phyloP scores from a whole-genome alignment of 2,797 vertebrate genomes.

The Phoeniculus purpureus region DNA sequence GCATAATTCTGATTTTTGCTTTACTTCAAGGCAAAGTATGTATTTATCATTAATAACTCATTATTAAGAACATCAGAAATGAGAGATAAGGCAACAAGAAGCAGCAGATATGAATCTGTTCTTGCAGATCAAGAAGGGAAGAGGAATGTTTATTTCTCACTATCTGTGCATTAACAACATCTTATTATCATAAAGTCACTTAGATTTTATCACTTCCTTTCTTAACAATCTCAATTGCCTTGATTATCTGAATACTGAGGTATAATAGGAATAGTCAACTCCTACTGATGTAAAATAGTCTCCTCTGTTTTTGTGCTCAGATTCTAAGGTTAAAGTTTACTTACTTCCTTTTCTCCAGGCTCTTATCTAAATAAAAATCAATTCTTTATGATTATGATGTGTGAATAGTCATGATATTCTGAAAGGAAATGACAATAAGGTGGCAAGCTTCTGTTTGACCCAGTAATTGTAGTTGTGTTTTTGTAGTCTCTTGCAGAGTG shows the following conservation, averaged over 20 bases:
- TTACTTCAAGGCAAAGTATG: background rate
- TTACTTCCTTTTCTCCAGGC: background rate
- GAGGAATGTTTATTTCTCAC: background rate
- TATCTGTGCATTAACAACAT: background rate
- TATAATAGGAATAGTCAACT: background rate
- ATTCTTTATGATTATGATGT: background rate
- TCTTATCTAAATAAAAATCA: background rate
- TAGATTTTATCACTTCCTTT: background rate
- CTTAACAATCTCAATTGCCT: background rate
- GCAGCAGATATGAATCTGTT: background rate
- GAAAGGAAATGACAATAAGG: background rate
- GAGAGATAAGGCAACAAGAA: background rate
- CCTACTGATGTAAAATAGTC: background rate
- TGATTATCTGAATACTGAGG: background rate
- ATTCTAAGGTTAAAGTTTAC: background rate
- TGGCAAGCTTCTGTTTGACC: background rate
- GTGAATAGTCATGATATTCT: background rate
- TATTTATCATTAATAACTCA: background rate
- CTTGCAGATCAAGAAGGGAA: background rate
- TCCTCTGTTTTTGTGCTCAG: background rate
- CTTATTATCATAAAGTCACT: background rate
- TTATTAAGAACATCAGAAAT: background rate
- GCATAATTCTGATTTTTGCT: background rate
- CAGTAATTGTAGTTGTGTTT: background rate
- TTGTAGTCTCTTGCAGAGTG: background rate